Evolutionary conservation across 2,113 vertebrate genomes (phyloP).

Genomic region (Zapornia atra): DNA sequence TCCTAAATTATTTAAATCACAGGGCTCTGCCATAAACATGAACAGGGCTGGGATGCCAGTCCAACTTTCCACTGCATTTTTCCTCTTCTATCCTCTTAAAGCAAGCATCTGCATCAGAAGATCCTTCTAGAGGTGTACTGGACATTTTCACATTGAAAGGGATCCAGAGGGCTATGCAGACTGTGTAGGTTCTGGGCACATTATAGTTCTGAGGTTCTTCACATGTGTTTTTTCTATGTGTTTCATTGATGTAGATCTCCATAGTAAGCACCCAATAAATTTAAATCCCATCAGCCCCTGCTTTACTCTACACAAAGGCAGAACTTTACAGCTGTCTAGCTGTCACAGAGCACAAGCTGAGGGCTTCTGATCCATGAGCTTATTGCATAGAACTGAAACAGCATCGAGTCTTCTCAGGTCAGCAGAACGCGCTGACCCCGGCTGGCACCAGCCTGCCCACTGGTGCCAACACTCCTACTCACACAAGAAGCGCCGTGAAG

Average conservation of each 20-base stretch:
- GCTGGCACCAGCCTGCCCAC: not conserved
- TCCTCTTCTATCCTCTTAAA: not conserved
- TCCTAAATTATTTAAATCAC: slow-evolving; percentile 28
- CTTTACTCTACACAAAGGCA: not conserved
- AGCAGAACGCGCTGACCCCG: not conserved
- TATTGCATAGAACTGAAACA: not conserved
- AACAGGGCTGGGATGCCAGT: not conserved
- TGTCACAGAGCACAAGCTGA: not conserved
- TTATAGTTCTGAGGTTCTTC: not conserved
- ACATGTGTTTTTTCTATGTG: not conserved
- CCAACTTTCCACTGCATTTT: not conserved
- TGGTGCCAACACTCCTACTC: not conserved
- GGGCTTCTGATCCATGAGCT: not conserved
- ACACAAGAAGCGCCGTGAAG: not conserved
- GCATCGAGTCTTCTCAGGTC: not conserved
- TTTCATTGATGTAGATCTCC: not conserved
- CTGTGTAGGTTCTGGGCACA: accelerated
- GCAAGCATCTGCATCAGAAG: not conserved
- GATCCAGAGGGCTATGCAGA: not conserved
- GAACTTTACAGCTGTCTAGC: not conserved
- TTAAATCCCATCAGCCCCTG: not conserved
- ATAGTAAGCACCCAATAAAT: not conserved
- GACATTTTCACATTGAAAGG: not conserved
- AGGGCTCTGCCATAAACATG: not conserved
- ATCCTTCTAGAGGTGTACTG: not conserved